A percentile compares a stretch with the other conserved stretches of the same genome.
Evolutionary conservation across 2,888 invertebrate genomes (phyloP).

Genomic region (Agonopterix arenella): DNA sequence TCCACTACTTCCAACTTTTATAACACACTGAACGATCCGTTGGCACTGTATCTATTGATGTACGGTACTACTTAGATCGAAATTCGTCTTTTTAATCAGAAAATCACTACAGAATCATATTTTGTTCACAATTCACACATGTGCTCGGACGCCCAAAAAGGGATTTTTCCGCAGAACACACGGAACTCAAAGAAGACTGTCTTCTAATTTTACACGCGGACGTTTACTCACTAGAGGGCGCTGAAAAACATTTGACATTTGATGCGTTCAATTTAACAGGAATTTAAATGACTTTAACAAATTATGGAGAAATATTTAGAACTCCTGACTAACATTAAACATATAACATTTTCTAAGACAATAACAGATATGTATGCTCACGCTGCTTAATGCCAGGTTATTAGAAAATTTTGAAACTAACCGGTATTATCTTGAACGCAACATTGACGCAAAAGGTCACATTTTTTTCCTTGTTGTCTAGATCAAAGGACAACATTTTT

Average conservation of each 20-base stretch:
- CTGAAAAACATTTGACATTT: conserved; percentile 31
- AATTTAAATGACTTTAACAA: not conserved
- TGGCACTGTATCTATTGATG: conserved; percentile 50
- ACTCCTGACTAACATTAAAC: too few relatives aligned
- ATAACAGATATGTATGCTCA: too few relatives aligned
- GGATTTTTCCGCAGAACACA: conserved; percentile 79
- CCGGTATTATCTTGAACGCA: too few relatives aligned
- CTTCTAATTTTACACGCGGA: conserved; percentile 70
- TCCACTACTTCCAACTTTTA: conserved; percentile 56
- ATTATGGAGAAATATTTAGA: too few relatives aligned
- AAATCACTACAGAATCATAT: conserved; percentile 69
- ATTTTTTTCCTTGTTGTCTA: too few relatives aligned
- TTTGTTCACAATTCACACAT: conserved; percentile 78
- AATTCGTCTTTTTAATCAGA: conserved; percentile 44
- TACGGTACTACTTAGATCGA: conserved; percentile 44
- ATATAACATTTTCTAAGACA: too few relatives aligned
- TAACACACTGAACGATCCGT: conserved; percentile 51
- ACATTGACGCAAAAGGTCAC: too few relatives aligned
- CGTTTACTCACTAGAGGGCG: conserved; percentile 64
- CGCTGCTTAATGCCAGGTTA: too few relatives aligned
- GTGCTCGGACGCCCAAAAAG: conserved; percentile 83
- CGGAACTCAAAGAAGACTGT: conserved; percentile 74
- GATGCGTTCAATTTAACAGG: conserved; percentile 31
- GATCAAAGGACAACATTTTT: too few relatives aligned
- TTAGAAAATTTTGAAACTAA: too few relatives aligned